Conservation (phyloP, 2,113 vertebrate species). For the Epinephelus fuscoguttatus region DNA sequence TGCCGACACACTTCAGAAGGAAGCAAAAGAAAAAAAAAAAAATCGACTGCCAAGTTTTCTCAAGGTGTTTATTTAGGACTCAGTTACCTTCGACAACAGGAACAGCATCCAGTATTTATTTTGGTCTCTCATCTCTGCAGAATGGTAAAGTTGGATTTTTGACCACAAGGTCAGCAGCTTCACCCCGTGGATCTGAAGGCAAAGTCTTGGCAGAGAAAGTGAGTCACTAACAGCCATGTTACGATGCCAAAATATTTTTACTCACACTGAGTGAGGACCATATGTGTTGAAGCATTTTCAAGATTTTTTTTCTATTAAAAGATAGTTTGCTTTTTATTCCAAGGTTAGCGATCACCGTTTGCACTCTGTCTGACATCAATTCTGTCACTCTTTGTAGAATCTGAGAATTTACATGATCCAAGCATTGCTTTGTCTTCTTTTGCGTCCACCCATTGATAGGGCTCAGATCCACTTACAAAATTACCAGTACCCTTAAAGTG, state of each 20-base stretch:
- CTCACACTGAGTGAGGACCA: neutral
- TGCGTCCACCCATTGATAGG: too few relatives aligned
- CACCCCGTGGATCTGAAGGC: slow-evolving; percentile 7
- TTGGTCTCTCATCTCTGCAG: slow-evolving; percentile 9
- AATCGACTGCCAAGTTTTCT: neutral
- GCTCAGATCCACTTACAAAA: too few relatives aligned
- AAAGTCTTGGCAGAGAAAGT: slow-evolving; percentile 12
- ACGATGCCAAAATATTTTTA: neutral
- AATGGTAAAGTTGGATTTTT: slow-evolving; percentile 7
- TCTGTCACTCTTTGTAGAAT: neutral
- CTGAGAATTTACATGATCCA: neutral
- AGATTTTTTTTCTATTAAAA: neutral
- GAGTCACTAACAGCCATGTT: slow-evolving; percentile 4
- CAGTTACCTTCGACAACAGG: neutral
- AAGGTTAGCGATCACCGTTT: neutral
- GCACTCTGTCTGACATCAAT: neutral
- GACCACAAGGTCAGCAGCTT: slow-evolving; percentile 17
- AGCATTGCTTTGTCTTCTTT: neutral
- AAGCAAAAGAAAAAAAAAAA: neutral
- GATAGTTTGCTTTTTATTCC: neutral
- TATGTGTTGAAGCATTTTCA: neutral
- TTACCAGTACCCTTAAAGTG: too few relatives aligned
- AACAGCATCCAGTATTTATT: slow-evolving; percentile 24
- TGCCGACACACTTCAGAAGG: neutral
- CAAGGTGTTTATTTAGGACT: slow-evolving; percentile 1